Conservation (phyloP, 2,113 vertebrate species). For the Lamprotornis superbus region DNA sequence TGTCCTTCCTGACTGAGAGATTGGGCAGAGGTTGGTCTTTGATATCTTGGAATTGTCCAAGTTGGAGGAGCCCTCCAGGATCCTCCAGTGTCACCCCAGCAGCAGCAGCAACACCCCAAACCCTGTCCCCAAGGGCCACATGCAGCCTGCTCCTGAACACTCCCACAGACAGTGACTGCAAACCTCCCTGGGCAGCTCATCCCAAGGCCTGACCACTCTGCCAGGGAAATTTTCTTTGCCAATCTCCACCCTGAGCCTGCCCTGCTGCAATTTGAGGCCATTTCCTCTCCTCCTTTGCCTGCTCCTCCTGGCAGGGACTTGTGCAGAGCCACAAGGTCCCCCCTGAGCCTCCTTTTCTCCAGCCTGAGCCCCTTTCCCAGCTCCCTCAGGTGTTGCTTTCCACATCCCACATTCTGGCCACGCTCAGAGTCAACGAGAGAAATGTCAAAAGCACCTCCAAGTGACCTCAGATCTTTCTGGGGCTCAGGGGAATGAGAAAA, state of each 20-base stretch:
- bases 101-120: neutral
- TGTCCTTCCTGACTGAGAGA: neutral
- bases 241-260: too few relatives aligned
- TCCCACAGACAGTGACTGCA: neutral
- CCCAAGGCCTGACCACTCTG: too few relatives aligned
- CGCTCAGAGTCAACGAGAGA: neutral
- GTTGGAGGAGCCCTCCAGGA: neutral
- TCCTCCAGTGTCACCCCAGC: neutral
- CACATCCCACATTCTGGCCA: neutral
- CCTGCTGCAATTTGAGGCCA: neutral
- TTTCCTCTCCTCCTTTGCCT: neutral
- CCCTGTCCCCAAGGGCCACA: neutral
- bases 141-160: neutral
- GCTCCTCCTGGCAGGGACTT: neutral
- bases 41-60: neutral
- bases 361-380: neutral
- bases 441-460: neutral
- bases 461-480: neutral
- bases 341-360: neutral
- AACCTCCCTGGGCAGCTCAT: neutral
- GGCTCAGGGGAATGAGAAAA: neutral
- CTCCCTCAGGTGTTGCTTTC: neutral
- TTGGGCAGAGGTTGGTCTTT: neutral
- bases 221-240: too few relatives aligned
- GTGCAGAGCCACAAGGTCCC: neutral